Evolutionary conservation across 2,888 invertebrate genomes (phyloP).

Genomic region (Platycnemis pennipes): DNA sequence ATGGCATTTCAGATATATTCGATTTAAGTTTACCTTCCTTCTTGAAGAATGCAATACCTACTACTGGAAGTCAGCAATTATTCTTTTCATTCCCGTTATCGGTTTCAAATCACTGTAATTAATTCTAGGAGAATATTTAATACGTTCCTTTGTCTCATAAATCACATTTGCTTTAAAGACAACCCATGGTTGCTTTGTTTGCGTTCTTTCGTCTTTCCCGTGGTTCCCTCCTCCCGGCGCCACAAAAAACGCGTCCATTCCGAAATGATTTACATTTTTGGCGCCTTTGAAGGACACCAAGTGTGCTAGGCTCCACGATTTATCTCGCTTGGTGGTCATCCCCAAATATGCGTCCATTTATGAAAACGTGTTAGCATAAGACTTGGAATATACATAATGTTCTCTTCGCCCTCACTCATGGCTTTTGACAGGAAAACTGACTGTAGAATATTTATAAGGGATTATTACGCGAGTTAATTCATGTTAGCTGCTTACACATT

Average conservation of each 20-base stretch:
- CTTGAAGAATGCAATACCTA: neutral
- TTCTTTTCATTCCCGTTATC: neutral
- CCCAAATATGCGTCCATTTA: neutral
- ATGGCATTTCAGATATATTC: neutral
- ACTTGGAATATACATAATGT: neutral
- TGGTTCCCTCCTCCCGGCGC: neutral
- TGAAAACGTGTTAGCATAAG: neutral
- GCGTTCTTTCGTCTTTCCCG: neutral
- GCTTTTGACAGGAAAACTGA: neutral
- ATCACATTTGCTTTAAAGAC: neutral
- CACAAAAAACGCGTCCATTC: neutral
- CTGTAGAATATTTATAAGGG: neutral
- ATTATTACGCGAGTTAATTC: neutral
- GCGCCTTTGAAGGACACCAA: neutral
- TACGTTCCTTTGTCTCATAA: neutral
- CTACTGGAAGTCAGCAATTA: neutral
- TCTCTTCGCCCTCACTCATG: neutral
- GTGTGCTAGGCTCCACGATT: neutral
- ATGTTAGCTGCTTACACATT: neutral
- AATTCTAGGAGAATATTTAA: neutral
- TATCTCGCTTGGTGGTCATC: neutral
- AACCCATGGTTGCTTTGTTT: neutral
- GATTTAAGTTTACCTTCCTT: neutral
- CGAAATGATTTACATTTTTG: neutral
- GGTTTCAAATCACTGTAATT: neutral